Base-by-base conservation (phyloP, 1,140 invertebrate genomes). In the Sipha flava region DNA sequence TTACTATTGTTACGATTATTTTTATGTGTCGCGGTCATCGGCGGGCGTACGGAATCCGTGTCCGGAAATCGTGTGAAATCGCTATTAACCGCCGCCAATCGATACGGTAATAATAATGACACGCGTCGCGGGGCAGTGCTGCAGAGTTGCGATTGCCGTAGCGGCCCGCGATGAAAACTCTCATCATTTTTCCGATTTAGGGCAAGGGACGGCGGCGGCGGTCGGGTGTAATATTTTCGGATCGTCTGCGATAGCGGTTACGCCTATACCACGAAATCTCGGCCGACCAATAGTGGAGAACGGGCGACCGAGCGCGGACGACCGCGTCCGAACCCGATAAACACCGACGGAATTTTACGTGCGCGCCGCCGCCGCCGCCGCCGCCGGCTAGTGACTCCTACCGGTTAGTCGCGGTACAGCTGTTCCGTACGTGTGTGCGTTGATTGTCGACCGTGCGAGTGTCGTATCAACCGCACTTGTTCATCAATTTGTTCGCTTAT, bases 241-340 rank as follows among this genome's bases (percentile, higher is more conserved):
- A 54, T 5, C 62, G 62, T 66, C 34, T 66, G 43, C 62, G 34
- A 23, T 34, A 49, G 16, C 31, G 52, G 49, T 43, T 43, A 40
- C 73, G 73, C 52, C 73, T 75, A 75, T 66, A 49, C 54, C 49
- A 26, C 31, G 52, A 43, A 77, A 57, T 59, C 73, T 77, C 34
- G 21, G 52, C 73, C 73, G 52, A 77, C 73, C 73, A 77, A 77
- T 77, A 77, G 73, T 26, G 54, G 31, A 26, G 34, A 57, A 40
- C 23, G 49, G 73, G 40, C 23, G 21, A 12, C 66, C 40, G 66
- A 45, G 23, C 64, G 34, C 21, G 37, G 45, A 37, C 37, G 52
- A 54, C n/a, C n/a, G n/a, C n/a, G n/a, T n/a, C n/a, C n/a, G n/a
- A n/a, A n/a, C n/a, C n/a, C n/a, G n/a, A n/a, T n/a, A n/a, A n/a